Evolutionary conservation across 2,888 invertebrate genomes (phyloP).

Genomic region (Ptilodon capucinus): DNA sequence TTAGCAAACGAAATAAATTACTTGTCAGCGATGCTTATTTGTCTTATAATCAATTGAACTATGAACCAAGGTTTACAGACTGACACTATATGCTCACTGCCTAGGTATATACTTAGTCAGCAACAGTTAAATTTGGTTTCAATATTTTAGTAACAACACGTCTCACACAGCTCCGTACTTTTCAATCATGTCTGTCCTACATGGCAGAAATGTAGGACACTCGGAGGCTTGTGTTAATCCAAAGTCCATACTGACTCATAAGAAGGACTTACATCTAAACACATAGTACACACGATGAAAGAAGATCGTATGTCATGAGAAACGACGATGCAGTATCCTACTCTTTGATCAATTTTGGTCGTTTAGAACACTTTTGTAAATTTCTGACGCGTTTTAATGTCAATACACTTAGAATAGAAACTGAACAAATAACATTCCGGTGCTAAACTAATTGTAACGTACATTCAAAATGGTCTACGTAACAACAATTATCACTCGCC

Average conservation of each 20-base stretch:
- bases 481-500: conserved; percentile 14
- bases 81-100: too few species aligned
- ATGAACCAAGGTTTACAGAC: too few species aligned
- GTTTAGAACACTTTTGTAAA: not conserved
- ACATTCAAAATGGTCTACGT: conserved; percentile 5
- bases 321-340: not conserved
- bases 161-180: too few species aligned
- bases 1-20: not conserved
- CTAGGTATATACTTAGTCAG: too few species aligned
- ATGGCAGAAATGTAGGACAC: too few species aligned
- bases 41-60: too few species aligned
- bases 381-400: not conserved
- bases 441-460: conserved; percentile 5
- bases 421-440: conserved; percentile 1
- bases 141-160: too few species aligned
- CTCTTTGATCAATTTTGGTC: not conserved
- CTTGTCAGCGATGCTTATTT: too few species aligned
- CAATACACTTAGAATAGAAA: not conserved
- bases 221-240: too few species aligned
- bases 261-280: not conserved
- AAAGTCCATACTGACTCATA: not conserved
- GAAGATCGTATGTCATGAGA: not conserved
- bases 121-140: too few species aligned
- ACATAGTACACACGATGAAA: not conserved
- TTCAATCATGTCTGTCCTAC: too few species aligned